These are phyloP conservation scores for Microcaecilia unicolor DNA, from an alignment of 2,797 vertebrate genomes.

Conservation along the genomic window DNA sequence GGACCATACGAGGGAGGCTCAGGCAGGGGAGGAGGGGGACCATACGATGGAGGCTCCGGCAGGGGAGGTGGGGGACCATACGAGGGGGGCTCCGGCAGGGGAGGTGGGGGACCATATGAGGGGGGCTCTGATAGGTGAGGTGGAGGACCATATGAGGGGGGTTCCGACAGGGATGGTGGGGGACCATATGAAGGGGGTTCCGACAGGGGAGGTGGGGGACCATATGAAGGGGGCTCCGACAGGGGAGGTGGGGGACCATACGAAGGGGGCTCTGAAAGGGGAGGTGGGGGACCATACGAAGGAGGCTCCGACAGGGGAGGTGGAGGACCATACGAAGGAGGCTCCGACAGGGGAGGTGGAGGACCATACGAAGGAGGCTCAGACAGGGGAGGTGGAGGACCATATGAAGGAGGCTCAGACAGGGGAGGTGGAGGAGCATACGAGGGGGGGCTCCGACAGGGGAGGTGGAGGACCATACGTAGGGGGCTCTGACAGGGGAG, in stretches of 20 bases:
- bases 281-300: constrained; percentile 27
- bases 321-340: constrained; percentile 27
- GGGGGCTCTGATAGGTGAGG: constrained; percentile 21
- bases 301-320: no score
- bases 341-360: constrained; percentile 37
- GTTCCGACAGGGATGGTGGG: no score
- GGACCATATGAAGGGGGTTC: no score
- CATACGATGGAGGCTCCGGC: constrained; percentile 31
- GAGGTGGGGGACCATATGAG: constrained; percentile 31
- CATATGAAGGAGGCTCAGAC: constrained; percentile 19
- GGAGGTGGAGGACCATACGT: no score
- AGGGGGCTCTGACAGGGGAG: no score
- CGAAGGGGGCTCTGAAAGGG: constrained; percentile 14
- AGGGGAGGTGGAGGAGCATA: no score
- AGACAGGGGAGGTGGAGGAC: constrained; percentile 3
- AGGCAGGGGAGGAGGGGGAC: constrained; percentile 31
- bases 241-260: no score
- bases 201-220: no score
- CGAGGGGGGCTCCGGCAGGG: constrained; percentile 32
- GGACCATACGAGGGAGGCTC: not conserved
- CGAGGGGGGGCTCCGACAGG: no score
- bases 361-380: constrained; percentile 28
- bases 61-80: constrained; percentile 30
- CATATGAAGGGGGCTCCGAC: no score
- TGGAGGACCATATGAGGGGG: constrained; percentile 10